A percentile compares a stretch with the other conserved stretches of the same genome.
Evolutionary conservation across 2,888 invertebrate genomes (phyloP).

Genomic region (Thumatha senex): DNA sequence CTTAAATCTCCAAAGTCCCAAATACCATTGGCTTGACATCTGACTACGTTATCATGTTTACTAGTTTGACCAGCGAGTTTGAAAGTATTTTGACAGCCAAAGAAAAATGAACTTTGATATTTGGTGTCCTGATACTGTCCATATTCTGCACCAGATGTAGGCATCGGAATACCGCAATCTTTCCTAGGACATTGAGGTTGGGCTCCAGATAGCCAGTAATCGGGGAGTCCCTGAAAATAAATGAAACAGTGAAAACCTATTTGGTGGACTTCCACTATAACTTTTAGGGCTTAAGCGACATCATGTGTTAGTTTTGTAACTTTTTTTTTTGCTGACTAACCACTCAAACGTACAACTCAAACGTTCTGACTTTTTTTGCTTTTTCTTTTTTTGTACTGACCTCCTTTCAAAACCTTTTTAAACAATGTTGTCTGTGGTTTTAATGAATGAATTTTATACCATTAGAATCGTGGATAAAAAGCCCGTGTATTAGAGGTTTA

Average conservation of each 20-base stretch:
- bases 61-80: slow-evolving; percentile 96
- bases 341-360: too few species aligned
- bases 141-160: slow-evolving; percentile 97
- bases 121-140: slow-evolving; percentile 94
- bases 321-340: too few species aligned
- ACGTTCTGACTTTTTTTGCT: too few species aligned
- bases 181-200: slow-evolving; percentile 94
- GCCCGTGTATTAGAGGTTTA: too few species aligned
- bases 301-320: too few species aligned
- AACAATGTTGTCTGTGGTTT: too few species aligned
- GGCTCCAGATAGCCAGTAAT: slow-evolving; percentile 95
- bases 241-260: slow-evolving; percentile 1
- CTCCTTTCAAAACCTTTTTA: too few species aligned
- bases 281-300: too few species aligned
- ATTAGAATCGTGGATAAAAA: too few species aligned
- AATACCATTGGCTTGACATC: slow-evolving; percentile 95
- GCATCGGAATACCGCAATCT: slow-evolving; percentile 95
- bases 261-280: too few species aligned
- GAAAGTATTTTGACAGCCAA: slow-evolving; percentile 98
- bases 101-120: slow-evolving; percentile 97
- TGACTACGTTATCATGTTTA: slow-evolving; percentile 95
- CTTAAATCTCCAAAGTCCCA: slow-evolving; percentile 99
- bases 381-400: too few species aligned
- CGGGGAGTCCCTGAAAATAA: slow-evolving; percentile 87
- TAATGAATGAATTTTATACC: too few species aligned